phyloP scores from a whole-genome alignment of 2,888 invertebrate species.

The Drosophila percnosoma region DNA sequence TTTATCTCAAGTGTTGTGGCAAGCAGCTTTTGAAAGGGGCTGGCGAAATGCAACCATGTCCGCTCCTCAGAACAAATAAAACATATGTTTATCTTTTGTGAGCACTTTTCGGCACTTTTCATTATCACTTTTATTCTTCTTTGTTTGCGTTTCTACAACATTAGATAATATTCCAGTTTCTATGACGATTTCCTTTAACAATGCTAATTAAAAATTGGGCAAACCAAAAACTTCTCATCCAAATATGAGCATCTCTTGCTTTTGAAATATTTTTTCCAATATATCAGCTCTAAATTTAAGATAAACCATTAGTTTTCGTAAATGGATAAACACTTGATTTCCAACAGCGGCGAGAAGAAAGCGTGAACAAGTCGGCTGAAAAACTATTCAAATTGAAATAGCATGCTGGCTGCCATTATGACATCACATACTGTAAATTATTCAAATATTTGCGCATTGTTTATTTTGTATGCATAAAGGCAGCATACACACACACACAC shows the following conservation, averaged over 20 bases:
- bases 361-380: constrained; percentile 50
- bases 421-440: constrained; percentile 77
- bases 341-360: constrained; percentile 40
- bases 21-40: not conserved
- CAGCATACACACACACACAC: constrained; percentile 14
- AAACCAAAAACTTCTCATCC: constrained; percentile 9
- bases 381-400: constrained; percentile 40
- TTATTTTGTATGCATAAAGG: constrained; percentile 51
- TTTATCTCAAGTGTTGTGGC: not conserved
- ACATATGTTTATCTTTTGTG: constrained; percentile 11
- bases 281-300: constrained; percentile 20
- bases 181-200: not conserved
- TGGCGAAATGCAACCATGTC: not conserved
- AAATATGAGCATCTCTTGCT: constrained; percentile 5
- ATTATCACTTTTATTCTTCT: constrained; percentile 1
- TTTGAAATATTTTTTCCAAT: constrained; percentile 13
- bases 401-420: constrained; percentile 52
- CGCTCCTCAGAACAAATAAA: no score
- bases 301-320: constrained; percentile 24
- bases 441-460: constrained; percentile 67
- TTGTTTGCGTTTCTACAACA: constrained; percentile 16
- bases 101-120: not conserved
- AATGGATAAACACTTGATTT: constrained; percentile 27
- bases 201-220: constrained; percentile 30
- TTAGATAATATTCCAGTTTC: constrained; percentile 4